A percentile compares a stretch with the other conserved stretches of the same genome.
Conservation (phyloP, 2,888 invertebrate species). For the Eupithecia dodoneata region DNA sequence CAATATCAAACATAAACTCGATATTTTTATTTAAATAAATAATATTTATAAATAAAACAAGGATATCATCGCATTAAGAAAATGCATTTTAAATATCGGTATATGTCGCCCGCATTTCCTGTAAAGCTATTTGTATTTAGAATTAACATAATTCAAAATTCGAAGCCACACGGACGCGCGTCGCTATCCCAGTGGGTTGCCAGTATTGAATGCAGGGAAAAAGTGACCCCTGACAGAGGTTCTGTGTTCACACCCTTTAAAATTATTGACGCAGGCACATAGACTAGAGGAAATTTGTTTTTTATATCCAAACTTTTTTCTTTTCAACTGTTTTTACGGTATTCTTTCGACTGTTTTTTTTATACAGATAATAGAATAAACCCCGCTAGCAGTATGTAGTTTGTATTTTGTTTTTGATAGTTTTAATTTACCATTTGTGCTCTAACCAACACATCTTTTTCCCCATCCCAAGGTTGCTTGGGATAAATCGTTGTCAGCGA, state of each 20-base stretch:
- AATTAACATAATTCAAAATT: conserved; percentile 32
- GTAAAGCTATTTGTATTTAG: conserved; percentile 16
- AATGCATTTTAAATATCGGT: neutral
- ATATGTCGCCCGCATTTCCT: neutral
- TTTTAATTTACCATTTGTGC: too few relatives aligned
- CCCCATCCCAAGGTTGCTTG: too few relatives aligned
- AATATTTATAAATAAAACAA: neutral
- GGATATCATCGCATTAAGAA: neutral
- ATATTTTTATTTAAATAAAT: neutral
- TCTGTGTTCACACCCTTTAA: conserved; percentile 38
- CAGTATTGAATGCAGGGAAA: conserved; percentile 27
- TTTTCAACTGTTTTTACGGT: neutral
- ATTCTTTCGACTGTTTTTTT: neutral
- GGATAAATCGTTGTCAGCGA: too few relatives aligned
- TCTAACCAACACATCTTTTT: too few relatives aligned
- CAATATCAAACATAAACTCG: neutral
- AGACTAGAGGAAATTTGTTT: neutral
- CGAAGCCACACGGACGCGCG: conserved; percentile 4
- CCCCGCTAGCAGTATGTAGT: neutral
- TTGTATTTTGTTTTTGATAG: too few relatives aligned
- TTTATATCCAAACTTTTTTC: neutral
- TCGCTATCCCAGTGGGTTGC: conserved; percentile 31
- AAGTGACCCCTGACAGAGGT: conserved; percentile 24
- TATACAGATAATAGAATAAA: neutral
- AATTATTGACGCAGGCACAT: conserved; percentile 13